These are phyloP conservation scores for Trachelus troglodyta DNA, from an alignment of 2,888 invertebrate genomes.

Conservation along the genomic window DNA sequence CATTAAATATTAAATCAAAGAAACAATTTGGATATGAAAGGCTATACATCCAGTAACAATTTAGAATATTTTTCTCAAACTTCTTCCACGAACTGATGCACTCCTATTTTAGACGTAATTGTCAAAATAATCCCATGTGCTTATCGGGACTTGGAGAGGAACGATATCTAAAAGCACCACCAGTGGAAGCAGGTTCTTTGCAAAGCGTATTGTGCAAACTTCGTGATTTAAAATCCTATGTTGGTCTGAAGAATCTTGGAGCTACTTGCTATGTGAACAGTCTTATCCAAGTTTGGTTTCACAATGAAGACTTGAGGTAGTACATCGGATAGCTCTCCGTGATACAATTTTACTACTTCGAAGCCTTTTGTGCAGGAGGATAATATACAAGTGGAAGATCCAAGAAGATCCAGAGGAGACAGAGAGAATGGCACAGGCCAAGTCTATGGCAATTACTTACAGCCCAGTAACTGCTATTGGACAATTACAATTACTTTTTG, in stretches of 20 bases:
- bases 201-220: conserved; percentile 61
- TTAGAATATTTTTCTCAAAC: conserved; percentile 17
- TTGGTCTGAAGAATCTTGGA: conserved; percentile 73
- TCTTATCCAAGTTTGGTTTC: conserved; percentile 74
- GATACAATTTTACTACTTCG: neutral
- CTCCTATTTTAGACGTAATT: conserved; percentile 67
- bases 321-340: neutral
- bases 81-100: neutral
- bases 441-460: conserved; percentile 50
- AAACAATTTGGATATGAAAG: neutral
- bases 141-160: conserved; percentile 71
- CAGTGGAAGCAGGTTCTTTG: conserved; percentile 62
- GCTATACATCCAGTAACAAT: conserved; percentile 20
- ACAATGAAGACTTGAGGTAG: conserved; percentile 70
- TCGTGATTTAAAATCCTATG: conserved; percentile 67
- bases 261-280: conserved; percentile 77
- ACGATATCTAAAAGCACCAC: conserved; percentile 68
- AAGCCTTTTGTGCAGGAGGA: conserved; percentile 58
- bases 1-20: neutral
- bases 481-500: conserved; percentile 73
- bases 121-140: conserved; percentile 72
- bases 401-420: conserved; percentile 64
- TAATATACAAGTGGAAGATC: conserved; percentile 71
- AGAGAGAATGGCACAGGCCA: conserved; percentile 41
- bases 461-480: conserved; percentile 67